Evolutionary conservation across 2,797 vertebrate genomes (phyloP), one percentile per base, ranked within the genome.

Genomic region (Gila robusta): DNA sequence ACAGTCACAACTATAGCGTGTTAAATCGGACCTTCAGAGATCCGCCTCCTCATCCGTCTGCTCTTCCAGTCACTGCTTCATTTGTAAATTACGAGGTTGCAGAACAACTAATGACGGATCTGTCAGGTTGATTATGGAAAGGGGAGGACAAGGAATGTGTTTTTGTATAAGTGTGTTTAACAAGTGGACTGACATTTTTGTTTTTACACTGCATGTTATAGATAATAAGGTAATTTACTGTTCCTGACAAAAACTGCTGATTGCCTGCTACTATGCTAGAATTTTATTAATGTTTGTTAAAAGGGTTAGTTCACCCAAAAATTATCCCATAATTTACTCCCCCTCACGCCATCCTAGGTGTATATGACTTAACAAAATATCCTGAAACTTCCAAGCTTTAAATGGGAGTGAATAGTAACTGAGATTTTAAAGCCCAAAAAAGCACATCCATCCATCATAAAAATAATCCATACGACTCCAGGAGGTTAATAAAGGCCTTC

Each of bases 1-100:
- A 80, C 79, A 76, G 70, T 88, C 83, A 82, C 77, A 83, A 79
- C 39, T 10, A 62, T 62, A 26, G 32, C 37, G 62, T 82, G 81
- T 70, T 84, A 77, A 84, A 79, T 87, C 81, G 41, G 59, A 49
- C 54, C 56, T 62, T 35, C 64, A 56, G 73, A 59, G 69, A 76
- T 64, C 54, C 54, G 32, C 28, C 80, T 70, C 64, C 70, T 56
- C 52, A 52, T 76, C 54, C 28, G 28, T 56, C 56, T 78, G 77
- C 72, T 41, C 59, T 52, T 79, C 69, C 87, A 83, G 80, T 49
- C 67, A 41, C 9, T 82, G 69, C 69, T 7, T 41, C 37, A 72
- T 72, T 59, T 59, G 69, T 28, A 72, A 59, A 82, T 32, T 41
- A 39, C 39, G 11, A 28, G 19, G n/a, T 59, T 41, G 81, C 17